These are phyloP conservation scores for Amazonetta brasiliensis DNA, from an alignment of 2,797 vertebrate genomes.

Conservation along the genomic window DNA sequence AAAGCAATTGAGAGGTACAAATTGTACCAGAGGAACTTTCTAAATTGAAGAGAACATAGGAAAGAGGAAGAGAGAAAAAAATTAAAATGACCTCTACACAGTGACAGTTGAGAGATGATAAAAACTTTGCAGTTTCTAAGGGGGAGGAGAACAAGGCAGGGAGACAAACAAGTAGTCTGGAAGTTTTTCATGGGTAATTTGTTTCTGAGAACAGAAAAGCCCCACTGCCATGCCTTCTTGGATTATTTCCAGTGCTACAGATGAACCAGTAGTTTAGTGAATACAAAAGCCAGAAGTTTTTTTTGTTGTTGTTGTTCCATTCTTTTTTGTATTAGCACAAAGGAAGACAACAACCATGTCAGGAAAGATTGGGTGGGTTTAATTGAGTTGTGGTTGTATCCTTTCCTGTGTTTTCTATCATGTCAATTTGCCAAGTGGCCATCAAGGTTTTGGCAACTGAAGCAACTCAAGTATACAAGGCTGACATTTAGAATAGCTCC, in stretches of 20 bases:
- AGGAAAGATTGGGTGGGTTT: conserved; percentile 43
- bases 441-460: conserved; percentile 70
- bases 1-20: conserved; percentile 66
- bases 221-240: conserved; percentile 9
- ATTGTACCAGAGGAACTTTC: conserved; percentile 40
- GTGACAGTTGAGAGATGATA: conserved; percentile 8
- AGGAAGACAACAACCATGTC: background rate
- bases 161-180: background rate
- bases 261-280: background rate
- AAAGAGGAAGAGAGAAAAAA: background rate
- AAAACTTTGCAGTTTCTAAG: background rate
- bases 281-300: background rate
- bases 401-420: conserved; percentile 67
- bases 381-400: conserved; percentile 32
- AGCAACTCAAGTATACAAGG: conserved; percentile 47
- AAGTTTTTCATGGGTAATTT: conserved; percentile 49
- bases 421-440: conserved; percentile 69
- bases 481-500: conserved; percentile 71
- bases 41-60: conserved; percentile 41
- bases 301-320: background rate
- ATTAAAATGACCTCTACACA: conserved; percentile 24
- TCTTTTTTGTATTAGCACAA: background rate
- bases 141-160: background rate
- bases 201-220: conserved; percentile 15
- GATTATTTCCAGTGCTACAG: conserved; percentile 18